Evolutionary conservation across 2,113 vertebrate genomes (phyloP).

Genomic region (Callionymus lyra): DNA sequence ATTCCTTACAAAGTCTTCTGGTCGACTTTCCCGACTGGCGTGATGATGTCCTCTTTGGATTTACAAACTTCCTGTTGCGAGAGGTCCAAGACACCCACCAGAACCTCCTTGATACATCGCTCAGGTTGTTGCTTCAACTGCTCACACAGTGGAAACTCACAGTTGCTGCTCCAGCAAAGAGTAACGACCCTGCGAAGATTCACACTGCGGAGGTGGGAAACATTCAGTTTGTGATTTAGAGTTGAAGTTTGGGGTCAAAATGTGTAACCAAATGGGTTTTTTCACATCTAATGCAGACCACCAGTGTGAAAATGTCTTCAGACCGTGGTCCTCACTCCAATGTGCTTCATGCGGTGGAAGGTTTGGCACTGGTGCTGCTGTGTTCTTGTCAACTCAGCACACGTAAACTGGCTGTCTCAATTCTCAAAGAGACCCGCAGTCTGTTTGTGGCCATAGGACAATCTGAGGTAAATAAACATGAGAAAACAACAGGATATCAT

Average conservation of each 20-base stretch:
- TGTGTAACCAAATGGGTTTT: neutral
- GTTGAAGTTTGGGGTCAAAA: neutral
- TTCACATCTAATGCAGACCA: slow-evolving; percentile 67
- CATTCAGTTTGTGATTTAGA: neutral
- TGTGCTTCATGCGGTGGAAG: slow-evolving; percentile 82
- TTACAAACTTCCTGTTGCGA: slow-evolving; percentile 86
- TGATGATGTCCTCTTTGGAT: slow-evolving; percentile 90
- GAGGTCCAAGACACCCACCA: slow-evolving; percentile 92
- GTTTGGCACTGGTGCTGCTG: slow-evolving; percentile 86
- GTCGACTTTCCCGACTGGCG: slow-evolving; percentile 94
- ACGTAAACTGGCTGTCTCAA: slow-evolving; percentile 80
- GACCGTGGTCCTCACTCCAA: slow-evolving; percentile 80
- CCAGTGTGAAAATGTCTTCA: slow-evolving; percentile 61
- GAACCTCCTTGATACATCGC: slow-evolving; percentile 81
- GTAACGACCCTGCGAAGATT: slow-evolving; percentile 64
- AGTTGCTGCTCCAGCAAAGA: slow-evolving; percentile 75
- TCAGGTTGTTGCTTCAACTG: slow-evolving; percentile 87
- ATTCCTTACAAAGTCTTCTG: slow-evolving; percentile 89
- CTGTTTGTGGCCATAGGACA: slow-evolving; percentile 84
- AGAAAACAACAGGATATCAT: neutral
- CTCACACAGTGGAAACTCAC: slow-evolving; percentile 92
- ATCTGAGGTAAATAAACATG: slow-evolving; percentile 73
- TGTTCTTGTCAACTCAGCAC: slow-evolving; percentile 91
- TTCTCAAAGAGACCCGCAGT: slow-evolving; percentile 86
- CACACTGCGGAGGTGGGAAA: slow-evolving; percentile 75